These are phyloP conservation scores for Virgularia gustaviana DNA, from an alignment of 92 coral and sea anemone genomes.

Conservation along the genomic window DNA sequence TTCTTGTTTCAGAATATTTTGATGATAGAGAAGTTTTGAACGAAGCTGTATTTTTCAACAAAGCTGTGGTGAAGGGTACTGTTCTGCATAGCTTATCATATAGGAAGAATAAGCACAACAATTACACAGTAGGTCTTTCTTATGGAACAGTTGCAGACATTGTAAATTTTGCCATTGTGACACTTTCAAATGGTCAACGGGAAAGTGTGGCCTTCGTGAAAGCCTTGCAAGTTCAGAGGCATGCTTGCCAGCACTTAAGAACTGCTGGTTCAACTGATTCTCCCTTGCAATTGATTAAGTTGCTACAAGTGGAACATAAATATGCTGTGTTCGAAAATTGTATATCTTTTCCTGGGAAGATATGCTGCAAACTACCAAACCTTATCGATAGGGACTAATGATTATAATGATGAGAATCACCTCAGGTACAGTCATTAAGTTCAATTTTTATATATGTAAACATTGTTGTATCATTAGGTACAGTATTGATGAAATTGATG, in stretches of 20 bases:
- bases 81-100: neutral
- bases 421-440: too few species aligned
- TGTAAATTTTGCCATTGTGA: neutral
- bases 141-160: neutral
- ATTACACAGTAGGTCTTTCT: neutral
- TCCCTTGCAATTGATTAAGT: neutral
- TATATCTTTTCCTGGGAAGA: neutral
- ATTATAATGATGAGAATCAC: neutral
- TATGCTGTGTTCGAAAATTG: neutral
- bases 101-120: neutral
- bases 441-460: too few species aligned
- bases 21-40: neutral
- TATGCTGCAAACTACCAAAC: neutral
- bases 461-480: too few species aligned
- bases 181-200: neutral
- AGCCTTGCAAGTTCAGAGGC: neutral
- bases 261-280: neutral
- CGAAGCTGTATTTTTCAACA: neutral
- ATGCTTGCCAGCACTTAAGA: neutral
- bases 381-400: neutral
- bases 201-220: neutral
- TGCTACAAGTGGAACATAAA: neutral
- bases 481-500: too few species aligned
- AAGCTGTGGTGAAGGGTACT: neutral
- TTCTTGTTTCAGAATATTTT: neutral